These are phyloP conservation scores for Somateria mollissima DNA, from an alignment of 2,797 vertebrate genomes.

Conservation along the genomic window DNA sequence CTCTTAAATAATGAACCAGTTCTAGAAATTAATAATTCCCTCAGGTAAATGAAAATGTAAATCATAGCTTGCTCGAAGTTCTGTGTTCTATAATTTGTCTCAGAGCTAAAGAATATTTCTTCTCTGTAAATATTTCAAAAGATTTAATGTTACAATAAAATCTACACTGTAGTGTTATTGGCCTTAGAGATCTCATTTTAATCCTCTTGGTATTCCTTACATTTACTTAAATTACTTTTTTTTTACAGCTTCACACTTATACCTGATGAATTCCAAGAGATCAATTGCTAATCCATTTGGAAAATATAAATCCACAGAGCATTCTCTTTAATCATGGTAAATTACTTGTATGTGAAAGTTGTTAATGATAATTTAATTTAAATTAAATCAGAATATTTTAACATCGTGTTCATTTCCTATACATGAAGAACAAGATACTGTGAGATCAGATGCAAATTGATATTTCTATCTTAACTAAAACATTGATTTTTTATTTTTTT, in stretches of 20 bases:
- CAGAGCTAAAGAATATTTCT: slow-evolving; percentile 46
- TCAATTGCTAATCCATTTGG: slow-evolving; percentile 53
- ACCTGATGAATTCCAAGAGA: slow-evolving; percentile 61
- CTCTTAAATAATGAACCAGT: slow-evolving; percentile 46
- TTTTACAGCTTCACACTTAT: slow-evolving; percentile 40
- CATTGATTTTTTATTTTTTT: neutral
- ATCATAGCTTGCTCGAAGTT: slow-evolving; percentile 38
- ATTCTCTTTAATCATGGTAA: slow-evolving; percentile 42
- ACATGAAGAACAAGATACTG: neutral
- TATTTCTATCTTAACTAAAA: neutral
- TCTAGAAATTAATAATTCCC: slow-evolving; percentile 57
- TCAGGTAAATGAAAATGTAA: slow-evolving; percentile 60
- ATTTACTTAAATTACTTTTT: slow-evolving; percentile 71
- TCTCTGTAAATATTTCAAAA: slow-evolving; percentile 62
- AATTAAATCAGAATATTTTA: neutral
- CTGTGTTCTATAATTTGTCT: slow-evolving; percentile 36
- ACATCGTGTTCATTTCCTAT: neutral
- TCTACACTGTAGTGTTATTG: neutral
- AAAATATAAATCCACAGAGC: slow-evolving; percentile 64
- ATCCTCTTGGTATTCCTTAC: slow-evolving; percentile 53
- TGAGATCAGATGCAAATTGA: neutral
- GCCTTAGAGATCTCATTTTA: slow-evolving; percentile 48
- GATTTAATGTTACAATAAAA: slow-evolving; percentile 62
- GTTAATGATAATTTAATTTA: slow-evolving; percentile 53
- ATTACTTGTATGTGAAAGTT: slow-evolving; percentile 20